Evolutionary conservation across 1,140 invertebrate species (phyloP), one percentile per base, ranked within the genome.

Genomic region (Brachionus calyciflorus): DNA sequence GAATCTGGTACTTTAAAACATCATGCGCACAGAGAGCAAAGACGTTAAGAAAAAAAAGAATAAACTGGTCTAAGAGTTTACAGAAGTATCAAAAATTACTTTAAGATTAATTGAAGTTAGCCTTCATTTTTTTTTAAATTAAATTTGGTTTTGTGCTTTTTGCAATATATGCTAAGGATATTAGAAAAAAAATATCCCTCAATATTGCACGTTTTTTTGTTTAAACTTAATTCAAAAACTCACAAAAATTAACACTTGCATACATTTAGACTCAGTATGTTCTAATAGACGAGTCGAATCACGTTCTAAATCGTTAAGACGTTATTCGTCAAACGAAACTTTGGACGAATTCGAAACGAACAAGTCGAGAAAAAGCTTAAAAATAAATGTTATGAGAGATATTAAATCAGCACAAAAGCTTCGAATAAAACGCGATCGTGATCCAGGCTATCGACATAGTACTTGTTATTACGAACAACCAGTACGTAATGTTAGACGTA

Each of bases 371-470:
- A 65, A 65, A 44, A 65, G 60, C 21, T 24, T 65, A 2, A 65
- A 46, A 65, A 65, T 65, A 44, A 65, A 65, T 26, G 60, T 65
- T 9, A 65, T 65, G 60, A 65, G 60, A 28, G 60, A 65, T n/a
- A 65, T 65, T 40, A 65, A 65, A 65, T 65, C 60, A 44, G 60
- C 60, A 7, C 60, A 65, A 44, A 65, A 65, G 37, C 19, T 65
- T 30, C 41, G 44, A 41, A 28, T 60, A 1, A 60, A 60, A 40
- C 55, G 55, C 9, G 26, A 33, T 37, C 19, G 37, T 37, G 28
- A 60, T 33, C 33, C 33, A 19, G 55, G 37, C 33, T 33, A 60
- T 60, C 30, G 55, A 17, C 30, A 37, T 19, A 60, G 37, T 37
- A 55, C 28, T 9, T 17, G 14, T 17, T 17, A 60, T 60, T 17